phyloP scores from a whole-genome alignment of 2,888 invertebrate genomes.

The Teleiodes luculella region DNA sequence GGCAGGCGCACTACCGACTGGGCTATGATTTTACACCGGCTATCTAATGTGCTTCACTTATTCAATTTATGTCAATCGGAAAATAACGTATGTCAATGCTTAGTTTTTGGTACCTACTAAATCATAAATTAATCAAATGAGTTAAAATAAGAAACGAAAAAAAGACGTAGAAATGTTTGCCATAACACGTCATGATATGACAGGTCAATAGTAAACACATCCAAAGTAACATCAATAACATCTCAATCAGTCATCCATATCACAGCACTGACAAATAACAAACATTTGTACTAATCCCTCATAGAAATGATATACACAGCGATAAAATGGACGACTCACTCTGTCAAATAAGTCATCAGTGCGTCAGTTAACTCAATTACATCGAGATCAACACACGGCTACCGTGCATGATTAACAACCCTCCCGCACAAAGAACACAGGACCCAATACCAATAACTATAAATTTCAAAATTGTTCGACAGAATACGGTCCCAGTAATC shows the following conservation, averaged over 20 bases:
- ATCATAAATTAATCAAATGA: no score
- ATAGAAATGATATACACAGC: conserved; percentile 50
- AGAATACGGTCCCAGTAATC: conserved; percentile 53
- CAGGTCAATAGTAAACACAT: neutral
- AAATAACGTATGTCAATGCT: no score
- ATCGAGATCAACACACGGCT: conserved; percentile 74
- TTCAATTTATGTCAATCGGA: no score
- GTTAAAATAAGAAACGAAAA: neutral
- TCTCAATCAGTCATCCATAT: conserved; percentile 8
- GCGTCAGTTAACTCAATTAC: conserved; percentile 78
- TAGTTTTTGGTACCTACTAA: no score
- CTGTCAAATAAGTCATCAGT: conserved; percentile 77
- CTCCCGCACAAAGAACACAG: conserved; percentile 35
- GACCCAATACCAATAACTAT: conserved; percentile 41
- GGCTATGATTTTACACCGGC: no score
- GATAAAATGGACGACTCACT: conserved; percentile 65
- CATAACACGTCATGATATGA: neutral
- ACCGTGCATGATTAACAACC: conserved; percentile 69
- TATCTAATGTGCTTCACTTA: no score
- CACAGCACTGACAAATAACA: conserved; percentile 26
- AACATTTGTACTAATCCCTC: conserved; percentile 47
- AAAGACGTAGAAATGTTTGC: no score
- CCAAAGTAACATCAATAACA: neutral
- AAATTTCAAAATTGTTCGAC: conserved; percentile 50
- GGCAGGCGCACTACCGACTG: no score